Evolutionary conservation across 2,888 invertebrate genomes (phyloP).

Genomic region (Norana najaformis): DNA sequence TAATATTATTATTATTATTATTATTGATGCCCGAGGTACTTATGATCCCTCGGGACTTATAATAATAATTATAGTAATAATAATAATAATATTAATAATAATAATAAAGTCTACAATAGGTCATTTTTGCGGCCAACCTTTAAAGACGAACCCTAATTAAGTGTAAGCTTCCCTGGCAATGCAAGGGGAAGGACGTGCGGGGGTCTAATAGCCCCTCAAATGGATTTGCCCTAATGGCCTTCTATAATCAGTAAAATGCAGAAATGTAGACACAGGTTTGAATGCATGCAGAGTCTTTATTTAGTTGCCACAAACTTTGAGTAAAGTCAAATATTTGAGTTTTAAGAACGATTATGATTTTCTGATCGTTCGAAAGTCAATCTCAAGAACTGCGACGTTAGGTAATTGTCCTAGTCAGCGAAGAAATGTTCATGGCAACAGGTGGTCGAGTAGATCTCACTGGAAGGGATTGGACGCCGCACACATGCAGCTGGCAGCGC

Average conservation of each 20-base stretch:
- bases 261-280: not conserved
- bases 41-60: too few relatives aligned
- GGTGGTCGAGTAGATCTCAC: not conserved
- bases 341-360: not conserved
- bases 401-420: not conserved
- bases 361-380: not conserved
- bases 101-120: not conserved
- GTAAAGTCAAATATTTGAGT: not conserved
- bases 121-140: not conserved
- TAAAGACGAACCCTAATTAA: not conserved
- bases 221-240: not conserved
- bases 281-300: conserved; percentile 6
- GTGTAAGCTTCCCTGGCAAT: not conserved
- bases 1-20: too few relatives aligned
- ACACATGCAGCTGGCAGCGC: conserved; percentile 16
- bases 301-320: conserved; percentile 7
- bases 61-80: too few relatives aligned
- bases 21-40: too few relatives aligned
- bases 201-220: not conserved
- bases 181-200: not conserved
- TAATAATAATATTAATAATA: too few relatives aligned
- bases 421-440: conserved; percentile 13
- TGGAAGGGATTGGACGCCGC: not conserved
- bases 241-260: not conserved
- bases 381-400: not conserved